A percentile compares a stretch with the other conserved stretches of the same genome.
These are phyloP conservation scores for Polyergus mexicanus DNA, from an alignment of 1,140 invertebrate species.

Conservation along the genomic window DNA sequence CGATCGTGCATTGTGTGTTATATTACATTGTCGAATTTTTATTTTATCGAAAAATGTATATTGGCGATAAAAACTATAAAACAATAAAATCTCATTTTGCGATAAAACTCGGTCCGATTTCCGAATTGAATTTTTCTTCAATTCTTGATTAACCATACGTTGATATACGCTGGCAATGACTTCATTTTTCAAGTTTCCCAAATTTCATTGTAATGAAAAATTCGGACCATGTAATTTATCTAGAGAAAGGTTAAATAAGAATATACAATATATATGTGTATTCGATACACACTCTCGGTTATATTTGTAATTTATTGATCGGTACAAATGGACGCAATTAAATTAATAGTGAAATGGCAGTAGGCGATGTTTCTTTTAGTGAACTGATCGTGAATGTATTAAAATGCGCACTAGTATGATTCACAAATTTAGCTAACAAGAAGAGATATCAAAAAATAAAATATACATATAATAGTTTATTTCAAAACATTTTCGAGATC, in stretches of 20 bases:
- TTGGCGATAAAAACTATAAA: not conserved
- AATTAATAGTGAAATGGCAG: slow-evolving; percentile 40
- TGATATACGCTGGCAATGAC: not conserved
- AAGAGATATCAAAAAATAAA: not conserved
- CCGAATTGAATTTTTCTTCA: slow-evolving; percentile 19
- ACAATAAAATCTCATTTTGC: slow-evolving; percentile 15
- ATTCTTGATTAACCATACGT: not conserved
- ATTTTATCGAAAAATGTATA: not conserved
- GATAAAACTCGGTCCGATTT: slow-evolving; percentile 10
- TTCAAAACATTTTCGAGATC: not conserved
- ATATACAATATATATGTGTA: not conserved
- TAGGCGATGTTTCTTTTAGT: slow-evolving; percentile 17
- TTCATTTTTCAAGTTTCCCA: not conserved
- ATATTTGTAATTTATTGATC: slow-evolving; percentile 46
- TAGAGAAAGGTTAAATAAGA: slow-evolving; percentile 4
- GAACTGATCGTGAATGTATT: slow-evolving; percentile 11
- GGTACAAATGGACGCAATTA: slow-evolving; percentile 44
- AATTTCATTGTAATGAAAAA: not conserved
- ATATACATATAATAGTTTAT: slow-evolving; percentile 9
- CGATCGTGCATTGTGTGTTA: not conserved
- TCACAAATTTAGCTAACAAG: slow-evolving; percentile 3
- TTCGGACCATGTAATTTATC: not conserved
- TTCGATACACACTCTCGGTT: slow-evolving; percentile 5
- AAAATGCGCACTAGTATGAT: not conserved
- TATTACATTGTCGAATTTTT: not conserved